Conservation (phyloP, 2,113 vertebrate genomes). For the Xenopus laevis region DNA sequence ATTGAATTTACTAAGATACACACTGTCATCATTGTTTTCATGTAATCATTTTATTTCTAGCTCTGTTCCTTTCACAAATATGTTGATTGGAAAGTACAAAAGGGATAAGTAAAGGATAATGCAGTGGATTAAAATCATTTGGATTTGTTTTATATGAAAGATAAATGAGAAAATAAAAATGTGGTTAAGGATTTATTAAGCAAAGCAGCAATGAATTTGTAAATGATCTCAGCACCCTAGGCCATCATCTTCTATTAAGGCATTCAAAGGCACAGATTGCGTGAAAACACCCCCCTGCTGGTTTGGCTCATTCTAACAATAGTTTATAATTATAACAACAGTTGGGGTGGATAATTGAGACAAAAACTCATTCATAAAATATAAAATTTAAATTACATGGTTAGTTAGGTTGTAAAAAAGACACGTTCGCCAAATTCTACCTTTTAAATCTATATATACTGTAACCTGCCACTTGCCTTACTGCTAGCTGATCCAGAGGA, state of each 20-base stretch:
- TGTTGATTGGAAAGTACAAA: conserved; percentile 21
- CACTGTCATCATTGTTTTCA: conserved; percentile 17
- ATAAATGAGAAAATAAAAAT: conserved; percentile 11
- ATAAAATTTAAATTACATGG: too few relatives aligned
- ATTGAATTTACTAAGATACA: too few relatives aligned
- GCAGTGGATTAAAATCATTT: conserved; percentile 20
- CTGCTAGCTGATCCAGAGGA: too few relatives aligned
- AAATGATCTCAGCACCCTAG: conserved; percentile 29
- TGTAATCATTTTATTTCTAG: conserved; percentile 26
- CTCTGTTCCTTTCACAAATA: conserved; percentile 22
- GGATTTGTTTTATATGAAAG: conserved; percentile 17
- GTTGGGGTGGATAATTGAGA: conserved; percentile 23
- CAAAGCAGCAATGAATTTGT: conserved; percentile 27
- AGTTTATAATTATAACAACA: conserved; percentile 32
- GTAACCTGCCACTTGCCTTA: too few relatives aligned
- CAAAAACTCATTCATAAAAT: too few relatives aligned
- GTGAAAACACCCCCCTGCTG: conserved; percentile 27
- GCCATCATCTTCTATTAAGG: conserved; percentile 29
- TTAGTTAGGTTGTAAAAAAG: too few relatives aligned
- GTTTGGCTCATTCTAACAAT: conserved; percentile 18
- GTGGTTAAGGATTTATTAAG: conserved; percentile 31
- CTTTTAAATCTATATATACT: too few relatives aligned
- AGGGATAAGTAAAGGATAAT: conserved; percentile 37
- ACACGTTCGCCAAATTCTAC: too few relatives aligned
- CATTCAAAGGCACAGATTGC: conserved; percentile 29